phyloP scores from a whole-genome alignment of 2,113 vertebrate genomes.

The Clarias magur region DNA sequence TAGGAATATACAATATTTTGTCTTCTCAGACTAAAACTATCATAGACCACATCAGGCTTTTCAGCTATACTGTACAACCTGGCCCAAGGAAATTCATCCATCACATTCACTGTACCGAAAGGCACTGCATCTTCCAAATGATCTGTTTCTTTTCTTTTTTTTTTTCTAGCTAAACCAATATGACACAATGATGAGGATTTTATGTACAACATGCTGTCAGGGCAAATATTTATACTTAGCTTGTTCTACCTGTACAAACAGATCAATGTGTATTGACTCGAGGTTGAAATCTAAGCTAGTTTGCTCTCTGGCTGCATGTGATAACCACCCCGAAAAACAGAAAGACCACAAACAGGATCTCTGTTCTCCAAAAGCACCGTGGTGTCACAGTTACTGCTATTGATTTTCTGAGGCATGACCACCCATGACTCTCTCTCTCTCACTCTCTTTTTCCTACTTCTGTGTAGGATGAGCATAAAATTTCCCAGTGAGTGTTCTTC shows the following conservation, averaged over 20 bases:
- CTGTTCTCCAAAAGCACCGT: slow-evolving; percentile 34
- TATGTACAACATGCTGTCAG: slow-evolving; percentile 31
- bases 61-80: not conserved
- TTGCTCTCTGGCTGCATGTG: slow-evolving; percentile 53
- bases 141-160: not conserved
- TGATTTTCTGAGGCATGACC: slow-evolving; percentile 27
- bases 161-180: slow-evolving; percentile 5
- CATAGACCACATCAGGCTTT: not conserved
- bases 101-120: not conserved
- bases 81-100: not conserved
- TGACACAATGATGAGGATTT: not conserved
- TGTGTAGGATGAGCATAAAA: not conserved
- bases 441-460: not conserved
- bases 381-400: slow-evolving; percentile 32
- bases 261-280: slow-evolving; percentile 71
- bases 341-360: slow-evolving; percentile 50
- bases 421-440: not conserved
- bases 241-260: slow-evolving; percentile 66
- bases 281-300: slow-evolving; percentile 66
- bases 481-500: not conserved
- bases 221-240: slow-evolving; percentile 66
- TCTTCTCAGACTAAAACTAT: not conserved
- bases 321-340: slow-evolving; percentile 51
- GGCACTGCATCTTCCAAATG: not conserved
- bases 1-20: not conserved